Evolutionary conservation across 2,113 vertebrate genomes (phyloP), one percentile per base, ranked within the genome.

Genomic region (Hirundichthys speculiger): DNA sequence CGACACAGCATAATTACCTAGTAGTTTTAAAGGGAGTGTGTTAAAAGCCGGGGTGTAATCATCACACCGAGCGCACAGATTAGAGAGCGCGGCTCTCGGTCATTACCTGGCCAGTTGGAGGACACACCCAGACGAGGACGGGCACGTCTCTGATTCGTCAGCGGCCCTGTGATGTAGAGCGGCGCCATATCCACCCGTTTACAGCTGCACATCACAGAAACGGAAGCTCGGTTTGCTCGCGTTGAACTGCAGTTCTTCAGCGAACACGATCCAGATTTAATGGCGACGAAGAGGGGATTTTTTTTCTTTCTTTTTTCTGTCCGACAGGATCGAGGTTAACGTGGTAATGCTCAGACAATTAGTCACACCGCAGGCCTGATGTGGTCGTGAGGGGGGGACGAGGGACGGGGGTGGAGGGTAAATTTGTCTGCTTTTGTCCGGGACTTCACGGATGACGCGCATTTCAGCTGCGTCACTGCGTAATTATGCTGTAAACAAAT

Each of bases 21-120:
- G 69, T 65, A 72, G 64, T 82, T 84, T 79, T 86, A 69, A 67
- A 83, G 75, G 75, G 83, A 75, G 77, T 76, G 82, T 76, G 83
- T 88, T 70, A 77, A 81, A 68, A 68, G 64, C 45, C 49, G 11
- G 53, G 67, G 62, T 78, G 70, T 86, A 85, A 89, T 87, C 72
- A 75, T 82, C 52, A 64, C 72, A 57, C 70, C 30, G 60, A 49
- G 55, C 52, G 72, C 55, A 43, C 53, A 86, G 80, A 85, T 87
- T 81, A 88, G 73, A 79, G 83, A 77, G 78, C 11, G 20, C n/a
- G 43, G 42, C 11, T 20, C 69, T 64, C 24, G 73, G 52, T 77
- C 62, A 82, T 85, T 88, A 86, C 83, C 84, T 84, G 75, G 69
- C 65, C 75, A 49, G 45, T 42, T 43, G 51, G 48, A 34, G 63